Conservation (phyloP, 2,113 vertebrate genomes). For the Lophotis ruficrista region DNA sequence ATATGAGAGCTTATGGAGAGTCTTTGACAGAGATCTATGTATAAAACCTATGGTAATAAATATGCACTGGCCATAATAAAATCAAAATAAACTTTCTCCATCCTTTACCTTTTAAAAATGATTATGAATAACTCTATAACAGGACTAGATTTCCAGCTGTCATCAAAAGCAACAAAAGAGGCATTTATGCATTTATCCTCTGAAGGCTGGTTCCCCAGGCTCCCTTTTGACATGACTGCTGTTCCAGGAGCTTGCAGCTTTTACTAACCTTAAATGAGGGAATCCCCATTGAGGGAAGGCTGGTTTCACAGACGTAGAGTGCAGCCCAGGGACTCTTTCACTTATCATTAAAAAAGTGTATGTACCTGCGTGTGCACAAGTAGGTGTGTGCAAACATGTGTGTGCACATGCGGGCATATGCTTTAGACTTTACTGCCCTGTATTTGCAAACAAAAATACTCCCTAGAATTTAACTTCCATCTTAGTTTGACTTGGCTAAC, state of each 20-base stretch:
- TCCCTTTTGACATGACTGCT: not conserved
- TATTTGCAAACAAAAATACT: not conserved
- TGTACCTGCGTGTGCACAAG: not conserved
- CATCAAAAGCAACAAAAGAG: not conserved
- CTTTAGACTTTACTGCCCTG: not conserved
- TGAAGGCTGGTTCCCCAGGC: not conserved
- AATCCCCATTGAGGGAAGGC: not conserved
- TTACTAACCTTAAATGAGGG: not conserved
- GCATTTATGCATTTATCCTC: not conserved
- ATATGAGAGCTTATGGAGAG: not conserved
- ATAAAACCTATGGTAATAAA: not conserved
- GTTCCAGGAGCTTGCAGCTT: not conserved
- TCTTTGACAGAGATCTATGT: not conserved
- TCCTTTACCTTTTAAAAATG: not conserved
- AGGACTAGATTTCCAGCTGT: not conserved
- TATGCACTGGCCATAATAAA: not conserved
- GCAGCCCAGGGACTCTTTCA: not conserved
- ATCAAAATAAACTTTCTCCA: not conserved
- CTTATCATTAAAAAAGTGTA: not conserved
- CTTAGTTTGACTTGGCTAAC: not conserved
- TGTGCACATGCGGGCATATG: fast-evolving
- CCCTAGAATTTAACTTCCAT: not conserved
- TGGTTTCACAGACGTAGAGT: not conserved
- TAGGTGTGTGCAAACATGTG: not conserved
- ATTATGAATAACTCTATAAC: not conserved